Conservation (phyloP, 37 sponge, comb jelly and placozoan species). For the Haliclona indistincta region DNA sequence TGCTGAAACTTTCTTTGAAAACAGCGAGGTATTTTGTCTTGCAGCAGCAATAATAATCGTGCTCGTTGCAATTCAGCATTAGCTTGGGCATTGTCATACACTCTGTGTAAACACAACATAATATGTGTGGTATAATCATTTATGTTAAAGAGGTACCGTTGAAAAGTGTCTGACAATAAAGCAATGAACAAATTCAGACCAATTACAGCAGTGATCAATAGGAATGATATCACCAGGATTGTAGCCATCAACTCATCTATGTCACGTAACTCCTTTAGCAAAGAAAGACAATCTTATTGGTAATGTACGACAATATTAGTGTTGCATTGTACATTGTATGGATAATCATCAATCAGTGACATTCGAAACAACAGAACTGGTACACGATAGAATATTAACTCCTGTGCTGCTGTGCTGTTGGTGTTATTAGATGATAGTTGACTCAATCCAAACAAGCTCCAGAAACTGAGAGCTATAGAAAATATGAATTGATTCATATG, state of each 20-base stretch:
- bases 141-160: neutral
- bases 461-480: slow-evolving; percentile 37
- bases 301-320: neutral
- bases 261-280: slow-evolving; percentile 11
- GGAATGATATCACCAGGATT: slow-evolving; percentile 31
- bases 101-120: slow-evolving; percentile 10
- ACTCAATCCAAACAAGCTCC: slow-evolving; percentile 62
- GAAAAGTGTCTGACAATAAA: slow-evolving; percentile 68
- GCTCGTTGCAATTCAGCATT: slow-evolving; percentile 44
- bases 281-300: neutral
- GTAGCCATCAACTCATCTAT: slow-evolving; percentile 45
- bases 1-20: neutral
- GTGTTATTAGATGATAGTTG: slow-evolving; percentile 3
- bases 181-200: slow-evolving; percentile 63
- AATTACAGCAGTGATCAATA: slow-evolving; percentile 29
- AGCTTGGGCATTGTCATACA: slow-evolving; percentile 65
- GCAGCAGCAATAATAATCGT: neutral
- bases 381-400: slow-evolving; percentile 16
- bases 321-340: slow-evolving; percentile 10
- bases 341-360: slow-evolving; percentile 51
- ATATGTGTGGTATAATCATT: neutral
- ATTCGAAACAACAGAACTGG: slow-evolving; percentile 47
- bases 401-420: neutral
- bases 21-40: slow-evolving; percentile 10
- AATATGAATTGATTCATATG: neutral